A percentile compares a stretch with the other conserved stretches of the same genome.
Evolutionary conservation across 1,140 invertebrate species (phyloP).

Genomic region (Drosophila mayri): DNA sequence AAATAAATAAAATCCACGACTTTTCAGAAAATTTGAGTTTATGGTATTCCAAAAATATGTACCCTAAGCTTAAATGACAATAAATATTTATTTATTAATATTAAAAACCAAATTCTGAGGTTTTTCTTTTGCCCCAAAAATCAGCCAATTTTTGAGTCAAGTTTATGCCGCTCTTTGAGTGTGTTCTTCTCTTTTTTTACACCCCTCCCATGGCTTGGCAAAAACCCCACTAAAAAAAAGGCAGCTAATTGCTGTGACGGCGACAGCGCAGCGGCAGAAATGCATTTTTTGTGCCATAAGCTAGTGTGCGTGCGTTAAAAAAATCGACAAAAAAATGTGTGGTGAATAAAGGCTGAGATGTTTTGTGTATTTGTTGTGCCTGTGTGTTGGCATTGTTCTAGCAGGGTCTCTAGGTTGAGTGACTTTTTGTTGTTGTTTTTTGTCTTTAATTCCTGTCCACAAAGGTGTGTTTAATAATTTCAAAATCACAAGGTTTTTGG

Average conservation of each 20-base stretch:
- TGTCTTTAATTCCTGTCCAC: constrained; percentile 52
- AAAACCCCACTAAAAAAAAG: constrained; percentile 35
- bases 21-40: background rate
- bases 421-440: constrained; percentile 6
- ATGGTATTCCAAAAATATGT: too few relatives aligned
- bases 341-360: constrained; percentile 67
- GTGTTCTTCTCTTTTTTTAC: constrained; percentile 5
- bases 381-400: constrained; percentile 40
- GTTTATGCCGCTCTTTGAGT: constrained; percentile 2
- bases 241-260: constrained; percentile 72
- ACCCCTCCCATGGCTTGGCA: background rate
- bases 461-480: background rate
- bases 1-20: background rate
- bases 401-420: constrained; percentile 28
- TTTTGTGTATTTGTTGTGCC: constrained; percentile 12
- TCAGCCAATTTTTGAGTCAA: background rate
- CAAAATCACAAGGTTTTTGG: background rate
- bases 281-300: constrained; percentile 56
- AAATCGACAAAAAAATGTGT: constrained; percentile 69
- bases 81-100: too few relatives aligned
- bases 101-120: background rate
- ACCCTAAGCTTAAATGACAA: too few relatives aligned
- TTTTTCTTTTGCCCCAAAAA: background rate
- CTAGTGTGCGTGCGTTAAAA: constrained; percentile 55
- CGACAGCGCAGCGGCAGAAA: constrained; percentile 67